These are phyloP conservation scores for Arge pagana DNA, from an alignment of 2,888 invertebrate genomes.

Conservation along the genomic window DNA sequence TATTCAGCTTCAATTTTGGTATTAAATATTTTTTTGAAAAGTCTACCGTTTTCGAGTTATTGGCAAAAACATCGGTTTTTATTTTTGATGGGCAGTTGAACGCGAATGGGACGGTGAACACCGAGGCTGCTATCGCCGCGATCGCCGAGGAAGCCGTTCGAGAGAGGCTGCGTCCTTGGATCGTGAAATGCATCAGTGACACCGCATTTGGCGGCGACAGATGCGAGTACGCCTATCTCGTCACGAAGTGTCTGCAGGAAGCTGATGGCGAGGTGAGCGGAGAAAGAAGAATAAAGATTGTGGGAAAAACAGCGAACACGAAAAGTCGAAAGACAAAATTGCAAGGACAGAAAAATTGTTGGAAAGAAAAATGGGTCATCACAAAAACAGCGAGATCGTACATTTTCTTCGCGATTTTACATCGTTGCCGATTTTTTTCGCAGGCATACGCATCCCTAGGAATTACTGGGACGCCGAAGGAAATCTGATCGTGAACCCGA, in stretches of 20 bases:
- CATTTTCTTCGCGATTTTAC: too few relatives aligned
- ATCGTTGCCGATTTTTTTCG: conserved; percentile 10
- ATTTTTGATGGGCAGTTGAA: too few relatives aligned
- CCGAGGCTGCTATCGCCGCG: background rate
- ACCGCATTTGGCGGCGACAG: background rate
- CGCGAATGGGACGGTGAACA: background rate
- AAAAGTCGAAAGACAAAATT: too few relatives aligned
- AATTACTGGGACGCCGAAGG: conserved; percentile 14
- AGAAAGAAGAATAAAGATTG: background rate
- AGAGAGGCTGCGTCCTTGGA: background rate
- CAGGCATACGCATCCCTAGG: conserved; percentile 24
- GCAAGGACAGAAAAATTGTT: too few relatives aligned
- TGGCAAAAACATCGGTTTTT: too few relatives aligned
- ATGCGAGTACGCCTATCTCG: background rate
- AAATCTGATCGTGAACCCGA: too few relatives aligned
- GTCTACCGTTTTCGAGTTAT: too few relatives aligned
- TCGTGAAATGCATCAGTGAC: background rate
- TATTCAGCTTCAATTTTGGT: too few relatives aligned
- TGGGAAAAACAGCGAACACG: too few relatives aligned
- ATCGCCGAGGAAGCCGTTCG: background rate
- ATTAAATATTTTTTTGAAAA: too few relatives aligned
- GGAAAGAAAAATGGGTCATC: too few relatives aligned
- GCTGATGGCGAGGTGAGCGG: background rate
- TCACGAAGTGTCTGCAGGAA: background rate
- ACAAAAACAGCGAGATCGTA: too few relatives aligned